Conservation (phyloP, 1,140 invertebrate genomes). For the Thaumetopoea pityocampa region DNA sequence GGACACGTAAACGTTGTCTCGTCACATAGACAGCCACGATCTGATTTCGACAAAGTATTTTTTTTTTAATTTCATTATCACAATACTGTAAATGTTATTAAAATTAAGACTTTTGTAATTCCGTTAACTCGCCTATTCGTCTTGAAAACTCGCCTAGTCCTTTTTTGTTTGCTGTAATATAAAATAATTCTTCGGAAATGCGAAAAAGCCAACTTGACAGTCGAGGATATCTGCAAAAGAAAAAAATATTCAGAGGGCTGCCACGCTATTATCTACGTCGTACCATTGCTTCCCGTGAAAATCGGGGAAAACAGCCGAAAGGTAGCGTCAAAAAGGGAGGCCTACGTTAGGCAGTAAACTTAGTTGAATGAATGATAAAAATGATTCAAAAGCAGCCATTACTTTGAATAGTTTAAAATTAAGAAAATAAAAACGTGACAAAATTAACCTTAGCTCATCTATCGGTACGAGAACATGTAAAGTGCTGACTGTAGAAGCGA, state of each 20-base stretch:
- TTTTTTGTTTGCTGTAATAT: conserved; percentile 41
- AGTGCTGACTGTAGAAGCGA: conserved; percentile 45
- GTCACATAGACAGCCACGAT: conserved; percentile 26
- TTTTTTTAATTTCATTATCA: no score
- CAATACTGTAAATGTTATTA: conserved; percentile 14
- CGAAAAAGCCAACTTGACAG: conserved; percentile 35
- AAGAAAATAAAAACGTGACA: conserved; percentile 2
- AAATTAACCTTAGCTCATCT: conserved; percentile 27
- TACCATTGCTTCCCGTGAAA: no score
- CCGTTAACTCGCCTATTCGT: conserved; percentile 47
- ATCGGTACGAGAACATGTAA: conserved; percentile 40
- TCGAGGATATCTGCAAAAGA: conserved; percentile 31
- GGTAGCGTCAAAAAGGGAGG: no score
- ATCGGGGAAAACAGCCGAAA: no score
- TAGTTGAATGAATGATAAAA: no score
- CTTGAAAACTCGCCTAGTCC: conserved; percentile 39
- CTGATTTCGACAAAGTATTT: conserved; percentile 31
- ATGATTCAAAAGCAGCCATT: no score
- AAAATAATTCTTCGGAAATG: conserved; percentile 44
- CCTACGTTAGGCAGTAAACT: no score
- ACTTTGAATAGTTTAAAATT: no score
- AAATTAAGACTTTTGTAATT: conserved; percentile 19
- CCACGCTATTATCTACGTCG: not conserved
- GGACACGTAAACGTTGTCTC: conserved; percentile 36
- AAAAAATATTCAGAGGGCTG: not conserved